Evolutionary conservation across 2,797 vertebrate genomes (phyloP).

Genomic region (Urophycis tenuis): DNA sequence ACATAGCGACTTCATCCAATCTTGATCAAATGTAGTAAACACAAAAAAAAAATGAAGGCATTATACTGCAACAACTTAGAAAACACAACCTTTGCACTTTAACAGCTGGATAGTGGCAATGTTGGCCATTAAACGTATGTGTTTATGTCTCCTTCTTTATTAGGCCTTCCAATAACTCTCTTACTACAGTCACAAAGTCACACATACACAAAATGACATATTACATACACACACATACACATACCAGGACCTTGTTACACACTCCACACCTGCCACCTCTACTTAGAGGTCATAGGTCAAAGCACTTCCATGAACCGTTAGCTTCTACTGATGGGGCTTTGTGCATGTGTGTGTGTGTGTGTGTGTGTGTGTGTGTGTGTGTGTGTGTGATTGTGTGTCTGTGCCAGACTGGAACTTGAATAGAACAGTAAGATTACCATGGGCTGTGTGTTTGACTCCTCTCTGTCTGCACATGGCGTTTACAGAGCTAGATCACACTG

Average conservation of each 20-base stretch:
- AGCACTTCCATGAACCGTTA: background rate
- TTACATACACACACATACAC: background rate
- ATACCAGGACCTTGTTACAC: slow-evolving; percentile 3
- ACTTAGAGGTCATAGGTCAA: slow-evolving; percentile 14
- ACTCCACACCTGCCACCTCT: slow-evolving; percentile 4
- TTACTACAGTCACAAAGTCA: background rate
- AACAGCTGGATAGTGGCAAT: background rate
- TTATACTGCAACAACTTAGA: background rate
- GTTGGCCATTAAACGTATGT: background rate
- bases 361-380: slow-evolving; percentile 10
- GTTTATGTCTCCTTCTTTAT: background rate
- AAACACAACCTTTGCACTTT: background rate
- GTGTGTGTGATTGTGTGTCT: slow-evolving; percentile 15
- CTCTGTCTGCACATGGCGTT: slow-evolving; percentile 14
- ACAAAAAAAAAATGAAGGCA: background rate
- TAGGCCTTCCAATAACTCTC: background rate
- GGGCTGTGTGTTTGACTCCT: slow-evolving; percentile 13
- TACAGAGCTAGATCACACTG: background rate
- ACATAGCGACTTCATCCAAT: background rate
- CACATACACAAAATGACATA: background rate
- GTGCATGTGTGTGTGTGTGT: background rate
- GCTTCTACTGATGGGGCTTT: background rate
- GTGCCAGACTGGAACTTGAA: background rate
- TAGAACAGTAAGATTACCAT: slow-evolving; percentile 1
- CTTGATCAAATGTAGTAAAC: background rate